phyloP scores from a whole-genome alignment of 2,797 vertebrate species.

The Megalops cyprinoides region DNA sequence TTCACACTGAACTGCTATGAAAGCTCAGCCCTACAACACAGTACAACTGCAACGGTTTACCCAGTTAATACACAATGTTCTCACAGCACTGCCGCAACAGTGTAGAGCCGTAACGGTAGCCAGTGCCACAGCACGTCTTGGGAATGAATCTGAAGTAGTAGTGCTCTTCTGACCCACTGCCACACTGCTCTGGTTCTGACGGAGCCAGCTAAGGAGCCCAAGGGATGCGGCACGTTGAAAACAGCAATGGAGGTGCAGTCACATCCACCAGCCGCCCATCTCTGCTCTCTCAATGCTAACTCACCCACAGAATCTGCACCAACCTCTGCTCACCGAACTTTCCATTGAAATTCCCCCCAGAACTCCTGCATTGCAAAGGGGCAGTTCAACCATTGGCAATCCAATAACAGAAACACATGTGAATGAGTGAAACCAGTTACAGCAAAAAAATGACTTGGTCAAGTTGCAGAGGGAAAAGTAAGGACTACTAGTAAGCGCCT shows the following conservation, averaged over 20 bases:
- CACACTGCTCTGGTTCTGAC: conserved; percentile 34
- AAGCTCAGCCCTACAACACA: neutral
- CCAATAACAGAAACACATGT: neutral
- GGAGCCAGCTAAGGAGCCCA: neutral
- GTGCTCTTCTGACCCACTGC: conserved; percentile 37
- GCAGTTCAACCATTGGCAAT: neutral
- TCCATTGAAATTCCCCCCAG: neutral
- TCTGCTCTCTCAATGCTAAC: neutral
- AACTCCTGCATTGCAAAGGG: neutral
- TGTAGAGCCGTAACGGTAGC: neutral
- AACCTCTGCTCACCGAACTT: neutral
- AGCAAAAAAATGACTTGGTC: too few relatives aligned
- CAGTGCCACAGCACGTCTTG: neutral
- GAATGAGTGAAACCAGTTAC: too few relatives aligned
- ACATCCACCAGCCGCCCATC: neutral
- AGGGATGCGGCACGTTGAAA: neutral
- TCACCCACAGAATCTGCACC: neutral
- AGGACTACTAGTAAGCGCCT: neutral
- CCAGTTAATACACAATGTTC: neutral
- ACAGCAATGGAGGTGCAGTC: neutral
- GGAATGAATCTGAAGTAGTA: neutral
- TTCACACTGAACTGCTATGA: neutral
- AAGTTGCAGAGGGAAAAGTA: neutral
- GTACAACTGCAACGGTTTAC: neutral
- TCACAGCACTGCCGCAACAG: neutral